Evolutionary conservation across 2,113 vertebrate genomes (phyloP), one percentile per base, ranked within the genome.

Genomic region (Rhipidura dahli): DNA sequence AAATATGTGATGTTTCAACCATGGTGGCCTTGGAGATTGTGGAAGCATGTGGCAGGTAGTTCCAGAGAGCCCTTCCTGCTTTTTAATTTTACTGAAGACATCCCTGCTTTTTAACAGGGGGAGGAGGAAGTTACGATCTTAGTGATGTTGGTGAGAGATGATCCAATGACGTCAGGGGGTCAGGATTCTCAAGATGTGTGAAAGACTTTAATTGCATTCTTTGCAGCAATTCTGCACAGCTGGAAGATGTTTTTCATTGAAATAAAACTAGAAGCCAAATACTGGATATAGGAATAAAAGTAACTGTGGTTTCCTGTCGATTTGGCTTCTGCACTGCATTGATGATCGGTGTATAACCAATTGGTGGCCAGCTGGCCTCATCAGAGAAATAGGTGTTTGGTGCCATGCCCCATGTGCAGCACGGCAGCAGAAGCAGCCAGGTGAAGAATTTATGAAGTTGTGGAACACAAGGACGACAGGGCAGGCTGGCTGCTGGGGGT

Each of bases 381-480:
- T 47, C 30, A 71, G 40, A 70, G 45, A 80, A 89, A 28, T 3
- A 60, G 20, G 6, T 57, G 18, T 61, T 54, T 82, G 54, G 23
- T 50, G 53, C 26, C 20, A 13, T 45, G 26, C 1, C 18, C 39
- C 20, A 21, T 3, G 13, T n/a, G 28, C 20, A 72, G n/a, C 11
- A 13, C 11, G 51, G 39, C 30, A 76, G 31, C 10, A 68, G 59
- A 44, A 80, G n/a, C 19, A 60, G 37, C 20, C 53, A 19, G 50
- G 11, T 27, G 16, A 44, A 76, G 61, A 73, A 28, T 3, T 31
- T 45, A 10, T 51, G 40, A 73, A 80, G 28, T 10, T 59, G 26
- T 28, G 39, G 8, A 28, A 37, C 0, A 2, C 16, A 33, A 17
- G 22, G 35, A 31, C 37, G 66, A 13, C 0, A 3, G 31, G 44